A percentile compares a stretch with the other conserved stretches of the same genome.
Evolutionary conservation across 2,797 vertebrate genomes (phyloP).

Genomic region (Sebastes vulpes): DNA sequence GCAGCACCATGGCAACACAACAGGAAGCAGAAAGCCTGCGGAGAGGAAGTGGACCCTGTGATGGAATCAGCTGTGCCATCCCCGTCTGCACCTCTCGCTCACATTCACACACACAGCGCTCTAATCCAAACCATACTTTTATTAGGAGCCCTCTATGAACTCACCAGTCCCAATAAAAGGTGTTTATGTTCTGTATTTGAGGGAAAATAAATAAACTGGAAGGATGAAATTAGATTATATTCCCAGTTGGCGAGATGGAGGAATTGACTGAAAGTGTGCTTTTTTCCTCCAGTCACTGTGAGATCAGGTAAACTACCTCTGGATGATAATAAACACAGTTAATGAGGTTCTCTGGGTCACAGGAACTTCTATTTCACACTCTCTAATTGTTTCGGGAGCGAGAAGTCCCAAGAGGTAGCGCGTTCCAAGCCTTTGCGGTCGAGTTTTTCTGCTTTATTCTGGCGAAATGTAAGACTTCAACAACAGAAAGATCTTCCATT

Average conservation of each 20-base stretch:
- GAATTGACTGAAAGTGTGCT: constrained; percentile 30
- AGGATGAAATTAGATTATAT: constrained; percentile 71
- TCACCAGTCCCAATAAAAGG: constrained; percentile 73
- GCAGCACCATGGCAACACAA: constrained; percentile 86
- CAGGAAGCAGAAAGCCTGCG: constrained; percentile 81
- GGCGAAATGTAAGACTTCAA: not conserved
- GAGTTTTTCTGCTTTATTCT: not conserved
- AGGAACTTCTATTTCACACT: constrained; percentile 44
- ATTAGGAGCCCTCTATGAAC: constrained; percentile 67
- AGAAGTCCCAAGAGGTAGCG: not conserved
- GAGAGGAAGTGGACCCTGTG: constrained; percentile 79
- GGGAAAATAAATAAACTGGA: constrained; percentile 61
- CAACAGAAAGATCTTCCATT: not conserved
- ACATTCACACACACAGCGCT: constrained; percentile 31
- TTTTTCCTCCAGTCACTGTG: constrained; percentile 47
- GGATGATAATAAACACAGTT: constrained; percentile 50
- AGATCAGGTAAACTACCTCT: constrained; percentile 35
- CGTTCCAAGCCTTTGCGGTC: not conserved
- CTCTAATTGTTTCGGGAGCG: constrained; percentile 41
- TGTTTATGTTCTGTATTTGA: constrained; percentile 74
- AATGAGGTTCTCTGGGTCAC: constrained; percentile 51
- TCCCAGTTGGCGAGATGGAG: constrained; percentile 41
- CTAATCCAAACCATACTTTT: constrained; percentile 73
- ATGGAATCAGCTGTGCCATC: constrained; percentile 62
- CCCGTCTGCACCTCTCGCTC: constrained; percentile 26